Evolutionary conservation across 2,797 vertebrate genomes (phyloP).

Genomic region (Syndactyla subalaris): DNA sequence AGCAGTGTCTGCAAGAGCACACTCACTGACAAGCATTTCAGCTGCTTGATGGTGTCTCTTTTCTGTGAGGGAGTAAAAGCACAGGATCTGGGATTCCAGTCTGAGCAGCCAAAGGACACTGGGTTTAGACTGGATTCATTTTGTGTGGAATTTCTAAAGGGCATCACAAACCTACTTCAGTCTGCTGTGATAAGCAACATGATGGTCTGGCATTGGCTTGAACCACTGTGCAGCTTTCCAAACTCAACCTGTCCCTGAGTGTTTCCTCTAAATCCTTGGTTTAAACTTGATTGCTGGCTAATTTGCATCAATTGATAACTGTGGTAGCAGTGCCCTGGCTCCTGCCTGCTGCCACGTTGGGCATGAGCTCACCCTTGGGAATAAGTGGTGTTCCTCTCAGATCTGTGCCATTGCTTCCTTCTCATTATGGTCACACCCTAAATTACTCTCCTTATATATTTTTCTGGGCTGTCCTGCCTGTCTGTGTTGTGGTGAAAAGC

Average conservation of each 20-base stretch:
- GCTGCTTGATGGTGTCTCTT: neutral
- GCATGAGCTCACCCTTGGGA: neutral
- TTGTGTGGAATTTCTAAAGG: neutral
- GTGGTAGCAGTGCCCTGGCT: neutral
- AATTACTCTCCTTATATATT: neutral
- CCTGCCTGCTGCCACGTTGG: neutral
- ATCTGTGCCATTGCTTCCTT: neutral
- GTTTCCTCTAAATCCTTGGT: neutral
- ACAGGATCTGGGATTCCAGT: neutral
- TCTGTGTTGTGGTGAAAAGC: neutral
- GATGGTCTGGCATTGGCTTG: neutral
- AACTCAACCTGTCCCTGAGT: neutral
- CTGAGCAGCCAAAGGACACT: neutral
- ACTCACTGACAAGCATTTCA: neutral
- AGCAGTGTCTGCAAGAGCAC: neutral
- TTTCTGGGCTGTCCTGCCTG: neutral
- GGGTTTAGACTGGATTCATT: neutral
- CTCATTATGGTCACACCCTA: neutral
- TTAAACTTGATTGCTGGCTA: neutral
- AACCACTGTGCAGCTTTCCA: neutral
- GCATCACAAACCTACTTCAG: neutral
- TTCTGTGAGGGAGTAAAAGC: neutral
- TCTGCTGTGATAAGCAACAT: accelerated
- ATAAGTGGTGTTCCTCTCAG: neutral
- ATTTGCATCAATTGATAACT: neutral